Evolutionary conservation across 2,888 invertebrate species (phyloP).

Genomic region (Philereme vetulata): DNA sequence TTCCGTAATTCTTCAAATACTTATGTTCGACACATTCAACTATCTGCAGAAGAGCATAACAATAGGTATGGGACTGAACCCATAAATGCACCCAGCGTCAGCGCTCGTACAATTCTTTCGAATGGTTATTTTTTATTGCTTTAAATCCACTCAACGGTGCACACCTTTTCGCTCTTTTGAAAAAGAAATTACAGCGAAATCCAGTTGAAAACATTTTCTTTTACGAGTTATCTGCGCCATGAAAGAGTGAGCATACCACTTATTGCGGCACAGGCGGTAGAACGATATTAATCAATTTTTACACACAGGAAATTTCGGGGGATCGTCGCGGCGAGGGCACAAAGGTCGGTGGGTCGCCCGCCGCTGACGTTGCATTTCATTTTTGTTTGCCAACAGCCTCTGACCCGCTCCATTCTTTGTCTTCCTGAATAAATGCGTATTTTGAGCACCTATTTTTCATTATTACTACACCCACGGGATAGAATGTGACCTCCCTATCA

Average conservation of each 20-base stretch:
- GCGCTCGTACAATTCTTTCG: slow-evolving; percentile 56
- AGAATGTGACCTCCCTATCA: slow-evolving; percentile 50
- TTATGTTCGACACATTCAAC: background rate
- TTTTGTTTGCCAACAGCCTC: slow-evolving; percentile 70
- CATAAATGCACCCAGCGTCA: slow-evolving; percentile 54
- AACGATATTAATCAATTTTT: slow-evolving; percentile 78
- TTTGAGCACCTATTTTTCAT: slow-evolving; percentile 70
- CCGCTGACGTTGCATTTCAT: slow-evolving; percentile 76
- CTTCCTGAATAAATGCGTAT: slow-evolving; percentile 72
- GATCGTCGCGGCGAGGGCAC: slow-evolving; percentile 58
- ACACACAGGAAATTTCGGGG: slow-evolving; percentile 68
- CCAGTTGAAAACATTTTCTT: slow-evolving; percentile 61
- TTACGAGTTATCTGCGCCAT: slow-evolving; percentile 55
- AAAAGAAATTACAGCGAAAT: slow-evolving; percentile 57
- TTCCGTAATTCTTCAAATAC: background rate
- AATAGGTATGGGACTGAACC: slow-evolving; percentile 45
- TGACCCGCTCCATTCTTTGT: slow-evolving; percentile 67
- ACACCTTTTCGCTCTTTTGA: slow-evolving; percentile 52
- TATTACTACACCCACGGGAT: slow-evolving; percentile 58
- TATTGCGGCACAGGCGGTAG: slow-evolving; percentile 62
- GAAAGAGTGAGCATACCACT: slow-evolving; percentile 62
- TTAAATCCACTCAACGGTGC: slow-evolving; percentile 55
- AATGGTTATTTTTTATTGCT: slow-evolving; percentile 61
- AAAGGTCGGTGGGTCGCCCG: slow-evolving; percentile 65
- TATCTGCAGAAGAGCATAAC: slow-evolving; percentile 33